Evolutionary conservation across 2,888 invertebrate genomes (phyloP).

Genomic region (Camptogramma bilineatum): DNA sequence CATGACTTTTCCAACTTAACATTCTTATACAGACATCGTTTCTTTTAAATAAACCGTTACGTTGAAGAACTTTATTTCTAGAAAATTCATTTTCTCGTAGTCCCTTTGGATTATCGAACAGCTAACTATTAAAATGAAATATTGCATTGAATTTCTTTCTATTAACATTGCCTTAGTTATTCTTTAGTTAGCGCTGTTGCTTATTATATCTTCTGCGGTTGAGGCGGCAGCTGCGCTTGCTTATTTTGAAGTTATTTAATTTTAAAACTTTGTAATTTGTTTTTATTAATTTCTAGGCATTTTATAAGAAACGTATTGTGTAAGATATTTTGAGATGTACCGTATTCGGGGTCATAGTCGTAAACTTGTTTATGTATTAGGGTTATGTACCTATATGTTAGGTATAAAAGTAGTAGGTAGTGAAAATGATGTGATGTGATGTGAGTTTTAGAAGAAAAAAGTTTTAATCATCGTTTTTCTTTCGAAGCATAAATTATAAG

Average conservation of each 20-base stretch:
- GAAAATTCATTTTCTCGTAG: constrained; percentile 1
- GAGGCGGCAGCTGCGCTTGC: not conserved
- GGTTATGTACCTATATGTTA: too few species aligned
- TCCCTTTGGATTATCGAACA: constrained; percentile 3
- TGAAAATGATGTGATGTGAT: too few species aligned
- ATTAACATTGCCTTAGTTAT: constrained; percentile 12
- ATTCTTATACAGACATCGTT: not conserved
- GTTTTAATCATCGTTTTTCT: too few species aligned
- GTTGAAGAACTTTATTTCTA: constrained; percentile 2
- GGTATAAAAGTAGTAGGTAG: too few species aligned
- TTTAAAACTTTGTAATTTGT: not conserved
- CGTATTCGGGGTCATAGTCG: too few species aligned
- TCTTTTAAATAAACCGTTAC: not conserved
- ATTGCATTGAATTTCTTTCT: constrained; percentile 1
- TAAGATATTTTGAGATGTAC: too few species aligned
- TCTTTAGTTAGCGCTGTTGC: constrained; percentile 4
- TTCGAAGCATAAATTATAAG: too few species aligned
- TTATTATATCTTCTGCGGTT: constrained; percentile 1
- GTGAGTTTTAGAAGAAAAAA: too few species aligned
- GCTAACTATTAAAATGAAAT: constrained; percentile 10
- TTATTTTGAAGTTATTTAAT: not conserved
- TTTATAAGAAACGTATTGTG: too few species aligned
- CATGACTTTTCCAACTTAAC: too few species aligned
- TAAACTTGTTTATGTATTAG: too few species aligned
- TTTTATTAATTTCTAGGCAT: too few species aligned